A percentile compares a stretch with the other conserved stretches of the same genome.
phyloP scores from a whole-genome alignment of 2,113 vertebrate genomes.

The Sakesphorus luctuosus region DNA sequence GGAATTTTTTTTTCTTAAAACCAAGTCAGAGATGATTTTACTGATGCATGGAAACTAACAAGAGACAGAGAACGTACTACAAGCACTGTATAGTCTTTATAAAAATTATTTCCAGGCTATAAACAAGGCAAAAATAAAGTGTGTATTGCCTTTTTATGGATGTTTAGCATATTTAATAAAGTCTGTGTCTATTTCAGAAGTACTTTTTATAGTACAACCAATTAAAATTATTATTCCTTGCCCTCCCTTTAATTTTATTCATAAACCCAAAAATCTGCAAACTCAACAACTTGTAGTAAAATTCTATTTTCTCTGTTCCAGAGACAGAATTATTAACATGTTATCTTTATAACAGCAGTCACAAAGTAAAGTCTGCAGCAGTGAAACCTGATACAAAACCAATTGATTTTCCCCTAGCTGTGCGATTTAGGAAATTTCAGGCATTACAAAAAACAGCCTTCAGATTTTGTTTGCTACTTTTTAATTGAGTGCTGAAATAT shows the following conservation, averaged over 20 bases:
- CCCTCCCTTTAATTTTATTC: neutral
- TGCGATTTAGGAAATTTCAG: neutral
- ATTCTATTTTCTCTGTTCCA: neutral
- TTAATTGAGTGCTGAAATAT: neutral
- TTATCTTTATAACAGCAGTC: conserved; percentile 11
- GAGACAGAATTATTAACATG: neutral
- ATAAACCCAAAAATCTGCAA: neutral
- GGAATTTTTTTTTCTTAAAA: neutral
- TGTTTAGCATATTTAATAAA: neutral
- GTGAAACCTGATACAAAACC: neutral
- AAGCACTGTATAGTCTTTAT: neutral
- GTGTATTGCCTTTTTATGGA: neutral
- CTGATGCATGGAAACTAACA: neutral
- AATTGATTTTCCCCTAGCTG: neutral
- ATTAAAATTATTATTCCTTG: neutral
- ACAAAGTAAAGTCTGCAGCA: neutral
- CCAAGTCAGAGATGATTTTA: neutral
- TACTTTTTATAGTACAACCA: neutral
- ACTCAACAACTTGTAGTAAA: neutral
- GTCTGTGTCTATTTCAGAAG: neutral
- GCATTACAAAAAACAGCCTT: neutral
- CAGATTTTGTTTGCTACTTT: neutral
- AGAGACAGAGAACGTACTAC: neutral
- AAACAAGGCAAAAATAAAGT: neutral
- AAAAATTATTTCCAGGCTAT: neutral